Evolutionary conservation across 2,888 invertebrate species (phyloP).

Genomic region (Neocrepidodera transversa): DNA sequence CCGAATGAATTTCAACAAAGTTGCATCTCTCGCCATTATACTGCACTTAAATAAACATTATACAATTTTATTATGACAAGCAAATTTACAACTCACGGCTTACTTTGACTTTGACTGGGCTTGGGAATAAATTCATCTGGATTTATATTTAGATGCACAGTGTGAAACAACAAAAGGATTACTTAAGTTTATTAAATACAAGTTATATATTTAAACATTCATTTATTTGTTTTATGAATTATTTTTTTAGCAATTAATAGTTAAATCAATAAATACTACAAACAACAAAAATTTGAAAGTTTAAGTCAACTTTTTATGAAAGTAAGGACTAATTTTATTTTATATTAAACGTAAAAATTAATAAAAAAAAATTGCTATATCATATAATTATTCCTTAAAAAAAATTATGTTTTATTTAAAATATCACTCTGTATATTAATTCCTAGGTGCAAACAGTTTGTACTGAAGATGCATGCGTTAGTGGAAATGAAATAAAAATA

Average conservation of each 20-base stretch:
- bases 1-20: conserved; percentile 8
- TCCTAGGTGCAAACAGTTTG: neutral
- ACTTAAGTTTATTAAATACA: no score
- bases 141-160: conserved; percentile 51
- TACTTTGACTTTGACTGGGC: conserved; percentile 29
- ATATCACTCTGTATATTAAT: neutral
- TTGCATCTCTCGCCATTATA: conserved; percentile 12
- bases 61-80: conserved; percentile 54
- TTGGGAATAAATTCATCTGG: conserved; percentile 49
- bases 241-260: no score
- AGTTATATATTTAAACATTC: no score
- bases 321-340: no score
- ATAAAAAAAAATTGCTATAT: no score
- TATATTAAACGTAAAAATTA: no score
- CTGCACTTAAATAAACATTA: conserved; percentile 50
- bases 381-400: no score
- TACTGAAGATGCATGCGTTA: neutral
- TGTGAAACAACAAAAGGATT: neutral
- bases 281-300: no score
- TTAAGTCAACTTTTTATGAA: no score
- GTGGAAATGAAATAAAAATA: neutral
- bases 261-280: no score
- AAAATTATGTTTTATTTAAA: neutral
- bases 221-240: no score
- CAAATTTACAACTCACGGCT: conserved; percentile 51